Percentiles rank a stretch among this genome's conserved stretches.
phyloP scores from a whole-genome alignment of 1,140 invertebrate genomes.

The Musca vetustissima region DNA sequence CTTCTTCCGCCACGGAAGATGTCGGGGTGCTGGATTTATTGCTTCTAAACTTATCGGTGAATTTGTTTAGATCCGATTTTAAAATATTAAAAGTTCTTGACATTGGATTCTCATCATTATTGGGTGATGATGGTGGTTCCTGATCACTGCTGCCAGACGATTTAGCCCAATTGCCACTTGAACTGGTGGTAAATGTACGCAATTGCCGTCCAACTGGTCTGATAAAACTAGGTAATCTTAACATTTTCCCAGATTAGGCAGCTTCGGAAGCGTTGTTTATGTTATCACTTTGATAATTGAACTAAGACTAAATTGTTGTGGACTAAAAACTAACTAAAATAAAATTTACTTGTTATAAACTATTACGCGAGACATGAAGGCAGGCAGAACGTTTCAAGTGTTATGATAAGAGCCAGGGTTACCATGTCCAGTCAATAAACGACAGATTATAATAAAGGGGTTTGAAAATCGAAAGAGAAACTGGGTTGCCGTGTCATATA shows the following conservation, averaged over 20 bases:
- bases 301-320: too few relatives aligned
- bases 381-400: too few relatives aligned
- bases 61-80: conserved; percentile 4
- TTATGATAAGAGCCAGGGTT: conserved; percentile 14
- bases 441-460: too few relatives aligned
- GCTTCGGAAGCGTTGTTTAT: too few relatives aligned
- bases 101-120: not conserved
- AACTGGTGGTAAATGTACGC: not conserved
- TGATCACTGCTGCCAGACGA: not conserved
- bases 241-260: not conserved
- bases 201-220: not conserved
- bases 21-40: not conserved
- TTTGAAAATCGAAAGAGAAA: too few relatives aligned
- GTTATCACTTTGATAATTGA: too few relatives aligned
- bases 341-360: too few relatives aligned
- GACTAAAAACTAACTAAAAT: too few relatives aligned
- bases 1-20: not conserved
- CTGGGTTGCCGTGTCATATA: too few relatives aligned
- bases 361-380: too few relatives aligned
- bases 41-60: not conserved
- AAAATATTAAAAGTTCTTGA: conserved; percentile 5
- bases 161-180: not conserved
- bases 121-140: not conserved
- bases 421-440: too few relatives aligned
- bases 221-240: not conserved